A percentile compares a stretch with the other conserved stretches of the same genome.
phyloP scores from a whole-genome alignment of 1,140 invertebrate genomes.

The Papilio polyxenes region DNA sequence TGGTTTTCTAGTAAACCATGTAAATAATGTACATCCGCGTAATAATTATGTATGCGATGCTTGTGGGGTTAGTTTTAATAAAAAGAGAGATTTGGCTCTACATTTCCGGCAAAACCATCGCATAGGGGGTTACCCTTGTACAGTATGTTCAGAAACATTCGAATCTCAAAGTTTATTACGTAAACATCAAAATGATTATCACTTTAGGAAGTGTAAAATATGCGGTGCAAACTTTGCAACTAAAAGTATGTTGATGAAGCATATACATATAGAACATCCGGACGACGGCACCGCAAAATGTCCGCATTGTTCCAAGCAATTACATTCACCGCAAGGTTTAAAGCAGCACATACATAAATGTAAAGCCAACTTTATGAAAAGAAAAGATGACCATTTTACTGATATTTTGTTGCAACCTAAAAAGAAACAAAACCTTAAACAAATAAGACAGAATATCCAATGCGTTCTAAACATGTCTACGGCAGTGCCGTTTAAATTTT shows the following conservation, averaged over 20 bases:
- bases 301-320: slow-evolving; percentile 59
- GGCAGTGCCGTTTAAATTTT: slow-evolving; percentile 70
- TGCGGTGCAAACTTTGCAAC: slow-evolving; percentile 54
- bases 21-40: slow-evolving; percentile 62
- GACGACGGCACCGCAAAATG: slow-evolving; percentile 55
- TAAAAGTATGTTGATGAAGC: slow-evolving; percentile 56
- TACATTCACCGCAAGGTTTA: slow-evolving; percentile 58
- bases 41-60: slow-evolving; percentile 65
- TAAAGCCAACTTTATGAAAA: slow-evolving; percentile 52
- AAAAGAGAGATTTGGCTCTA: slow-evolving; percentile 57
- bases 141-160: slow-evolving; percentile 57
- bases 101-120: slow-evolving; percentile 63
- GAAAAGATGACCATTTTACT: slow-evolving; percentile 30
- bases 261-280: slow-evolving; percentile 59
- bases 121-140: slow-evolving; percentile 60
- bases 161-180: slow-evolving; percentile 46
- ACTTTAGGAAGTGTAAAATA: slow-evolving; percentile 60
- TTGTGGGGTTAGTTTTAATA: slow-evolving; percentile 64
- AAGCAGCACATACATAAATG: slow-evolving; percentile 58
- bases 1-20: slow-evolving; percentile 61
- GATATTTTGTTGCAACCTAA: slow-evolving; percentile 48
- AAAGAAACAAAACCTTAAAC: slow-evolving; percentile 59
- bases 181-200: slow-evolving; percentile 60
- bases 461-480: slow-evolving; percentile 72
- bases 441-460: slow-evolving; percentile 67